Conservation (phyloP, 35 echinoderm and acorn worm species). For the Anneissia japonica region DNA sequence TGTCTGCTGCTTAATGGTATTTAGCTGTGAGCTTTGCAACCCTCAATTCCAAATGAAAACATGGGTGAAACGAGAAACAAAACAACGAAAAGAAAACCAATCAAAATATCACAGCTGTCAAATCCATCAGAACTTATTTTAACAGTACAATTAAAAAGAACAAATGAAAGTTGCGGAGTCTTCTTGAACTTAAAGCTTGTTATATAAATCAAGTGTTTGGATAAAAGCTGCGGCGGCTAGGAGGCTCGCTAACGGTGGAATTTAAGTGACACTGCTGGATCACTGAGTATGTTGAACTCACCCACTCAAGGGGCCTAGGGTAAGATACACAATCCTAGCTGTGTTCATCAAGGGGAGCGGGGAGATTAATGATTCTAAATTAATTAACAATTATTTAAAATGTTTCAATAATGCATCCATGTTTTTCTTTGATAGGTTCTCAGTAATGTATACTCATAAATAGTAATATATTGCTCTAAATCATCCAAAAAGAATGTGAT, state of each 20-base stretch:
- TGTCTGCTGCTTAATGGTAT: neutral
- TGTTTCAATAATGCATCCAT: too few species aligned
- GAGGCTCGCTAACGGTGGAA: neutral
- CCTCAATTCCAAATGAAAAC: neutral
- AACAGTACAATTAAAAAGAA: neutral
- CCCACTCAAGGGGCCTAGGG: neutral
- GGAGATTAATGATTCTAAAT: too few species aligned
- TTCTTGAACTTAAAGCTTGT: neutral
- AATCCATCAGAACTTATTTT: neutral
- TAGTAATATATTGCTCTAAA: too few species aligned
- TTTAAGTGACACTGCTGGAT: neutral
- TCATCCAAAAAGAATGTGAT: too few species aligned
- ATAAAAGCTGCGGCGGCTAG: neutral
- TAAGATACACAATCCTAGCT: neutral
- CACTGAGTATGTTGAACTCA: neutral
- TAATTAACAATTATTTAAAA: too few species aligned
- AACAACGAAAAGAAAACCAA: neutral
- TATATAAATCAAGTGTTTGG: neutral
- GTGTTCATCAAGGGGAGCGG: neutral
- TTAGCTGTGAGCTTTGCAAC: neutral
- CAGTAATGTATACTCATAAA: too few species aligned
- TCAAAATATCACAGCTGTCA: neutral
- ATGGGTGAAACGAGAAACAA: neutral
- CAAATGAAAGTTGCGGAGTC: neutral
- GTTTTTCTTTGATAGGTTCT: too few species aligned